These are phyloP conservation scores for Hydrophis major DNA, from an alignment of 2,797 vertebrate genomes.

Conservation along the genomic window DNA sequence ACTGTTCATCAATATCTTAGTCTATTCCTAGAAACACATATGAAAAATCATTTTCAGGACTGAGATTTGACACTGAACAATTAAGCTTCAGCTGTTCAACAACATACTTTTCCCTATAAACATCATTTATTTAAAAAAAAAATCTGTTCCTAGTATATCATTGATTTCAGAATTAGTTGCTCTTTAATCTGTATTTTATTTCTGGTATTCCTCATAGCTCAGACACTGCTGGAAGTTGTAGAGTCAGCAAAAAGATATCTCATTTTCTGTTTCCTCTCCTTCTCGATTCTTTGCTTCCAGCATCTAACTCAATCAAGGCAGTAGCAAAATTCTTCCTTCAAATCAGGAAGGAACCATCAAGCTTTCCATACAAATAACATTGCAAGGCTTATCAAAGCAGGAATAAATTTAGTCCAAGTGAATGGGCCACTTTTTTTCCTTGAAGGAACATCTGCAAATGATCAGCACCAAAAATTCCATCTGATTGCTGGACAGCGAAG, in stretches of 20 bases:
- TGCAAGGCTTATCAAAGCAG: constrained; percentile 23
- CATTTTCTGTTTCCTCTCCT: constrained; percentile 13
- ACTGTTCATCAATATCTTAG: background rate
- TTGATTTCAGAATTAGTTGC: background rate
- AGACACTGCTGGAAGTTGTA: background rate
- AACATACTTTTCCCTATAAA: background rate
- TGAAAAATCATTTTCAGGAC: background rate
- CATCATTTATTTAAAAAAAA: background rate
- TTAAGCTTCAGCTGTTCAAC: background rate
- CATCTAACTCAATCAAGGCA: background rate
- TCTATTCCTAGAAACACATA: background rate
- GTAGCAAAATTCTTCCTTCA: background rate
- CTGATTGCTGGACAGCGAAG: constrained; percentile 44
- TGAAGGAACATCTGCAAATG: constrained; percentile 41
- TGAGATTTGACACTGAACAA: background rate
- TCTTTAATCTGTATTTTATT: constrained; percentile 8
- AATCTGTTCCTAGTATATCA: background rate
- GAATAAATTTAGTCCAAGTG: constrained; percentile 16
- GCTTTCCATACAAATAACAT: background rate
- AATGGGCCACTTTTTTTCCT: constrained; percentile 1
- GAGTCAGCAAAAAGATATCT: constrained; percentile 17
- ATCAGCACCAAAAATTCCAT: constrained; percentile 42
- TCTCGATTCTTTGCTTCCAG: constrained; percentile 3
- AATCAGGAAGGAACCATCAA: background rate
- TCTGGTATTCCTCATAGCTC: constrained; percentile 17